Evolutionary conservation across 1,140 invertebrate species (phyloP), one percentile per base, ranked within the genome.

Genomic region (Dinothrombium tinctorium): DNA sequence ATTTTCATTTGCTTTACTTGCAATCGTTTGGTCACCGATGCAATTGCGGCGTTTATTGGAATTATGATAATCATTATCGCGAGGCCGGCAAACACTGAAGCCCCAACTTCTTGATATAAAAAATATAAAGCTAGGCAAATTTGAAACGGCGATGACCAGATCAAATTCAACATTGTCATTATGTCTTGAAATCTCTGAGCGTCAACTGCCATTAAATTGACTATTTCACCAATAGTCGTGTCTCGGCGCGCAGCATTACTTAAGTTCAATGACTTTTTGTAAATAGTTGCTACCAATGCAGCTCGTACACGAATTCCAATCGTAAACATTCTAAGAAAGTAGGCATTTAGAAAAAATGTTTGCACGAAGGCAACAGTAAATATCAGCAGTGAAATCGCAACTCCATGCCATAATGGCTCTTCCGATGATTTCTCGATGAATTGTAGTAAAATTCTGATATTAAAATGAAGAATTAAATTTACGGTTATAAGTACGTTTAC

Each of bases 11-110:
- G 51, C 25, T 47, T 42, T n/a, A 64, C 54, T 55, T 66, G 61
- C 39, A 59, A 51, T 40, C 53, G 52, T 50, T 62, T 58, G 1
- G 50, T 46, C 33, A 56, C 54, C 41, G 53, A 54, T 7, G 59
- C 59, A 21, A 65, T 51, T 7, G 56, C 25, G 14, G 46, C 54
- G 52, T 68, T 68, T 22, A 67, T 25, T 4, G 64, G 64, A 9
- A 66, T 50, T 31, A 66, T 32, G 6, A 63, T 19, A 29, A 89
- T 72, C 82, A 95, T 87, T 5, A 94, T 76, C 36, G 73, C 75
- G 19, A 95, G 60, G 31, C 86, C 86, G 28, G 87, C 77, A 2
- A 95, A 59, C 5, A 89, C 81, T 1, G 84, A 77, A 0, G 74
- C 71, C 1, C 87, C 71, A 4, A 69, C 42, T 19, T 55, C 50